Percentiles rank a stretch among this genome's conserved stretches.
Evolutionary conservation across 2,888 invertebrate genomes (phyloP).

Genomic region (Tetheella fluctuosa): DNA sequence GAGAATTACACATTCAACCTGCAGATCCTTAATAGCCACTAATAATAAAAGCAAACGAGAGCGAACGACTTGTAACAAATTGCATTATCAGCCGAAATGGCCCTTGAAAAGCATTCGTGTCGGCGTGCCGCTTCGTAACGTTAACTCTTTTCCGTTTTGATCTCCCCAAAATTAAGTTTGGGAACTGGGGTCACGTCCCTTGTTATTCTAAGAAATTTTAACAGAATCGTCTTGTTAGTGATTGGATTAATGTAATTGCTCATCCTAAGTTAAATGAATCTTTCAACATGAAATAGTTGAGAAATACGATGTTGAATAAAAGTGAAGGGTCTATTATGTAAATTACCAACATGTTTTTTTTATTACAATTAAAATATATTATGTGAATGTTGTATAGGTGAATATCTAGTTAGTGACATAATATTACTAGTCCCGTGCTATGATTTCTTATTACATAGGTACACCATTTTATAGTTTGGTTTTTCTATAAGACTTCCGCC

Average conservation of each 20-base stretch:
- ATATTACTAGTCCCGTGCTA: too few relatives aligned
- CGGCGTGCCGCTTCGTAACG: slow-evolving; percentile 41
- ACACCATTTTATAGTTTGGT: too few relatives aligned
- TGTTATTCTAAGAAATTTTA: slow-evolving; percentile 35
- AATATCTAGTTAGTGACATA: too few relatives aligned
- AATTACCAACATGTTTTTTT: too few relatives aligned
- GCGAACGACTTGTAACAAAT: slow-evolving; percentile 72
- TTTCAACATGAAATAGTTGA: background rate
- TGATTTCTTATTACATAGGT: too few relatives aligned
- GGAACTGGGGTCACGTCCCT: slow-evolving; percentile 32
- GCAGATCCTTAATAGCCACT: slow-evolving; percentile 59
- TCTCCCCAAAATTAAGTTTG: slow-evolving; percentile 47
- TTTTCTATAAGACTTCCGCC: too few relatives aligned
- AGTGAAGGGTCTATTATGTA: too few relatives aligned
- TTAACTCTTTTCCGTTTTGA: slow-evolving; percentile 58
- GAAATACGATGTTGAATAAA: background rate
- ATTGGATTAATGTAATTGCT: slow-evolving; percentile 29
- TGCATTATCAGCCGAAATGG: slow-evolving; percentile 70
- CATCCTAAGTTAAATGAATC: background rate
- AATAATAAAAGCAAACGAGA: slow-evolving; percentile 73
- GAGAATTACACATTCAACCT: too few relatives aligned
- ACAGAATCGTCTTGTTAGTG: slow-evolving; percentile 29
- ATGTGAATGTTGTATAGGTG: too few relatives aligned
- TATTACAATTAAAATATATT: too few relatives aligned
- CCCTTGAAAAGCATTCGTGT: slow-evolving; percentile 59